These are phyloP conservation scores for Etheostoma cragini DNA, from an alignment of 2,113 vertebrate species.

Conservation along the genomic window DNA sequence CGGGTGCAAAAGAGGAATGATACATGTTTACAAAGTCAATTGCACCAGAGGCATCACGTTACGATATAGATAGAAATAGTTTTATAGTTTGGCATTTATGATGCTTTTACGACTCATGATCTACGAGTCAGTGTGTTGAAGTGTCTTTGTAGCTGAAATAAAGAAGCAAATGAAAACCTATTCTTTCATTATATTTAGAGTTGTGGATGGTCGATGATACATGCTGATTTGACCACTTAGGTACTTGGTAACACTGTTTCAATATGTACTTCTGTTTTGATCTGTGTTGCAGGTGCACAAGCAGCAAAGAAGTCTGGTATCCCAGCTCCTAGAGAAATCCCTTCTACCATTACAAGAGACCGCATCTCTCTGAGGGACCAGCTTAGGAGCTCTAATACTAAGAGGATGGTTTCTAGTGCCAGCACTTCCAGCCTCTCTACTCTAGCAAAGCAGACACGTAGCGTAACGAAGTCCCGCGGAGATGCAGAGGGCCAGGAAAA, in stretches of 20 bases:
- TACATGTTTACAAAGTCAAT: no score
- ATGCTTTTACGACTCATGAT: background rate
- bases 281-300: constrained; percentile 82
- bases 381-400: constrained; percentile 76
- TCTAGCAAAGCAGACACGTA: constrained; percentile 88
- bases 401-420: constrained; percentile 90
- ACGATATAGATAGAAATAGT: no score
- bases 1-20: no score
- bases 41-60: no score
- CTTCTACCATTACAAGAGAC: constrained; percentile 86
- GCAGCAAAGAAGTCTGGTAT: constrained; percentile 92
- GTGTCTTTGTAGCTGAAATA: background rate
- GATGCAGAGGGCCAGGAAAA: constrained; percentile 88
- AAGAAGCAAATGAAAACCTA: background rate
- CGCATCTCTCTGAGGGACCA: constrained; percentile 87
- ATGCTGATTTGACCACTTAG: background rate
- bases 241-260: background rate
- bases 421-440: constrained; percentile 90
- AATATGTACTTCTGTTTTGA: constrained; percentile 5
- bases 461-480: constrained; percentile 84
- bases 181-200: background rate
- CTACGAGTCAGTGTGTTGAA: background rate
- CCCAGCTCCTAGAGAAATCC: constrained; percentile 90
- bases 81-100: background rate
- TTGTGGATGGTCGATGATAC: background rate